phyloP scores from a whole-genome alignment of 1,140 invertebrate genomes.

The Bombus impatiens region DNA sequence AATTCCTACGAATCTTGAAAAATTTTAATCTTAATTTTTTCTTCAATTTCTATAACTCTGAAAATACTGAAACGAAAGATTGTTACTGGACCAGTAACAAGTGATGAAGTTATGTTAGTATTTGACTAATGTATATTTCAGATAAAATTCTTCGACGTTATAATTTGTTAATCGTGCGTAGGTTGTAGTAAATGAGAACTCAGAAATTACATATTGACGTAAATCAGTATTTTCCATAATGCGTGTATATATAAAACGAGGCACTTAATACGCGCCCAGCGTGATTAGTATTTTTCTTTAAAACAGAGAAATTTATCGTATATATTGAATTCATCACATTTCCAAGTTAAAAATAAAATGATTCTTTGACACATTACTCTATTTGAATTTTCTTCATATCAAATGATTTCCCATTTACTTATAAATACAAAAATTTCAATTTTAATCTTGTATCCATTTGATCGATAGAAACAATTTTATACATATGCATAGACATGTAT shows the following conservation, averaged over 20 bases:
- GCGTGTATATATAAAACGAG: slow-evolving; percentile 7
- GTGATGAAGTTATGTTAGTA: neutral
- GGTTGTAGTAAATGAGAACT: neutral
- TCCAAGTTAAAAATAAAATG: neutral
- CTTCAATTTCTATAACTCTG: neutral
- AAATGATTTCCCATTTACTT: neutral
- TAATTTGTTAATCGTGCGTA: neutral
- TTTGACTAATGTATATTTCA: slow-evolving; percentile 5
- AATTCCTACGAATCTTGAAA: neutral
- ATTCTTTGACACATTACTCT: neutral
- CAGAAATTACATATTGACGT: neutral
- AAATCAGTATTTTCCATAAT: neutral
- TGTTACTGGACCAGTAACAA: neutral
- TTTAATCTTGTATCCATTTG: neutral
- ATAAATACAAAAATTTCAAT: neutral
- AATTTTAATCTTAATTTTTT: no score
- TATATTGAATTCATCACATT: neutral
- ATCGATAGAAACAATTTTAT: neutral
- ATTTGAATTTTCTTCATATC: neutral
- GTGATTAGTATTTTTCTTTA: neutral
- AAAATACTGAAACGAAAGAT: neutral
- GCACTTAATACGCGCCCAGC: slow-evolving; percentile 8
- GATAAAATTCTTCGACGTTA: slow-evolving; percentile 7
- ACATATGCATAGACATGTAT: neutral
- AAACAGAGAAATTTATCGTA: neutral